Conservation (phyloP, 2,888 invertebrate genomes). For the Drosophila gaucha region DNA sequence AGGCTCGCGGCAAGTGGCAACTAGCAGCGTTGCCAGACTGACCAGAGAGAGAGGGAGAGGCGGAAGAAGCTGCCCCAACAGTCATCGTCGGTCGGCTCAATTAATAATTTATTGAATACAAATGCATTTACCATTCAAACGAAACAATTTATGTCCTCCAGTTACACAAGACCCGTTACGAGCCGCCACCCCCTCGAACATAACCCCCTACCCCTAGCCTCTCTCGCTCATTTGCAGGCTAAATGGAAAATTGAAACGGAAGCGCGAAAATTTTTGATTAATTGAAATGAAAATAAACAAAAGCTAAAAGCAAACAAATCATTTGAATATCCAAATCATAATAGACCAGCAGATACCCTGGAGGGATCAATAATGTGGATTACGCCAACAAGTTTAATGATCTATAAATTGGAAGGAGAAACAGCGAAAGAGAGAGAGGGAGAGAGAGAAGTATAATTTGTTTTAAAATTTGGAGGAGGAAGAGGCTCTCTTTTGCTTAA, state of each 20-base stretch:
- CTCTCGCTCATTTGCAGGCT: not conserved
- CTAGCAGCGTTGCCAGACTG: conserved; percentile 12
- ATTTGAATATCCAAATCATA: not conserved
- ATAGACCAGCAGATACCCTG: conserved; percentile 7
- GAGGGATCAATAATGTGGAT: too few species aligned
- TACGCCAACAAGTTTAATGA: not conserved
- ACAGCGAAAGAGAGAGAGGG: not conserved
- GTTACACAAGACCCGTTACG: conserved; percentile 15
- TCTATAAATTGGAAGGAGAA: too few species aligned
- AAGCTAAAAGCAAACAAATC: conserved; percentile 20
- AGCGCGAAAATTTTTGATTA: conserved; percentile 64
- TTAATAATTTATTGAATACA: conserved; percentile 68
- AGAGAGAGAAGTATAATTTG: too few species aligned
- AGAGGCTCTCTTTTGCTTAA: too few species aligned
- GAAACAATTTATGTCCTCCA: conserved; percentile 57
- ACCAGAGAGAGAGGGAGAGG: not conserved
- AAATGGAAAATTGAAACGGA: conserved; percentile 54
- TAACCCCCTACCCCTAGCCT: not conserved
- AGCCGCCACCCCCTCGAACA: conserved; percentile 3
- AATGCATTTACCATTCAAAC: conserved; percentile 66
- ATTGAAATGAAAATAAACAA: conserved; percentile 62
- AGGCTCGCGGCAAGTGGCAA: conserved; percentile 23
- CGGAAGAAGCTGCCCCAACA: not conserved
- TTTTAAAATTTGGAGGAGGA: too few species aligned
- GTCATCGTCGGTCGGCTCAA: conserved; percentile 33